These are phyloP conservation scores for Eumeta japonica DNA, from an alignment of 1,140 invertebrate species.

Conservation along the genomic window DNA sequence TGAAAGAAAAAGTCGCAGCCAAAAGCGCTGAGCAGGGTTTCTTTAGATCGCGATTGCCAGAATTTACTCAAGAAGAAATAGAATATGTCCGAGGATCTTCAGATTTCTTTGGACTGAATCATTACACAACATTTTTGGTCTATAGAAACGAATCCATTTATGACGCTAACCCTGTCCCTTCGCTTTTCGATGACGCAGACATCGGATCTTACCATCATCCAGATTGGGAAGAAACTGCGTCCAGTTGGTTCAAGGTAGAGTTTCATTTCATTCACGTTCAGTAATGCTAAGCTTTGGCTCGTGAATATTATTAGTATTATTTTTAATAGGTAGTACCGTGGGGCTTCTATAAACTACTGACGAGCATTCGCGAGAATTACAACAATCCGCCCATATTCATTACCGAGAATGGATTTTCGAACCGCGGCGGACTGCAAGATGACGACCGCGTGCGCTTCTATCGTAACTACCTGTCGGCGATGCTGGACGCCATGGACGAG, in stretches of 20 bases:
- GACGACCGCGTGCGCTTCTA: conserved; percentile 44
- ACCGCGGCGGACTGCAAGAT: conserved; percentile 24
- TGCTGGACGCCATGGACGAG: no score
- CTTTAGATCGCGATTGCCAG: conserved; percentile 24
- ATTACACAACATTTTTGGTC: conserved; percentile 25
- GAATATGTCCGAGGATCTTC: conserved; percentile 46
- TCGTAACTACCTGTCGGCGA: conserved; percentile 36
- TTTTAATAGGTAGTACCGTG: no score
- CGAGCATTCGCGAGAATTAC: conserved; percentile 25
- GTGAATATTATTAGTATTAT: no score
- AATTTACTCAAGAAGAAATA: conserved; percentile 46
- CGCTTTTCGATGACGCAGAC: neutral
- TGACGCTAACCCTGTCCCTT: neutral
- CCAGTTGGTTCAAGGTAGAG: neutral
- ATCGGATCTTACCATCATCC: neutral
- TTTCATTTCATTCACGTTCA: no score
- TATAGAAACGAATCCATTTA: conserved; percentile 10
- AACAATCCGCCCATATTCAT: conserved; percentile 30
- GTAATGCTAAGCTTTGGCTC: no score
- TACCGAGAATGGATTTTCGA: conserved; percentile 41
- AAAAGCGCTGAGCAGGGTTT: conserved; percentile 32
- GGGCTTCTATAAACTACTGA: conserved; percentile 22
- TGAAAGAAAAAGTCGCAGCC: conserved; percentile 25
- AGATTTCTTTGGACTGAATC: conserved; percentile 35
- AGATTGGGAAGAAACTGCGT: neutral